Evolutionary conservation across 2,113 vertebrate genomes (phyloP), one percentile per base, ranked within the genome.

Genomic region (Ameiurus melas): DNA sequence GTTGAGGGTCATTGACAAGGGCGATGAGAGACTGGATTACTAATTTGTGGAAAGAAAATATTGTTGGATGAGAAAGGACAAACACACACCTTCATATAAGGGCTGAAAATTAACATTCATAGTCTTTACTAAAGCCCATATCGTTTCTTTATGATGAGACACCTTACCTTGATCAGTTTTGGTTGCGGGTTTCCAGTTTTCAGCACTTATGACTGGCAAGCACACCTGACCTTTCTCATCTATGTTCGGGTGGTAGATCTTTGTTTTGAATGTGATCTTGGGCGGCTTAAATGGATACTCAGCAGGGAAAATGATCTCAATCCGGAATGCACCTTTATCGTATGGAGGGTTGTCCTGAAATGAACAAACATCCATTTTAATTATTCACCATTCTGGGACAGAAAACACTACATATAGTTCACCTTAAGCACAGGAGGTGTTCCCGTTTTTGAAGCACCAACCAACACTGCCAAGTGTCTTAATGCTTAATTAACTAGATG

Each of bases 151-250:
- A 27, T 53, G 16, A 33, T 6, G 33, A 43, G 2, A 20, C n/a
- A 13, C 0, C 92, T 91, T 94, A 99, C 98, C 98, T 96, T 99
- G 97, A 93, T 95, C 95, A 43, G 98, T 97, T 95, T 96, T 99
- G 85, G 98, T 99, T 87, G 98, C 98, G 83, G 98, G 98, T 94
- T 99, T 99, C 98, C 98, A 99, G 97, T 99, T 99, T 94, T 99
- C 98, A 92, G 97, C 96, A 90, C 97, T 99, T 95, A 99, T 98
- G 92, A 98, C 97, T 0, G 97, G 96, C 95, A 99, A 96, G 90
- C 98, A 99, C 77, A 99, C 98, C 95, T 99, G 98, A 60, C 98
- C 98, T 92, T 99, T 99, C 95, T 99, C 98, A 89, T 99, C 98
- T 5, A 99, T 98, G 95, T 99, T 99, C 71, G 98, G 98, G 90